Evolutionary conservation across 1,140 invertebrate genomes (phyloP), one percentile per base, ranked within the genome.

Genomic region (Carcinoscorpius rotundicauda): DNA sequence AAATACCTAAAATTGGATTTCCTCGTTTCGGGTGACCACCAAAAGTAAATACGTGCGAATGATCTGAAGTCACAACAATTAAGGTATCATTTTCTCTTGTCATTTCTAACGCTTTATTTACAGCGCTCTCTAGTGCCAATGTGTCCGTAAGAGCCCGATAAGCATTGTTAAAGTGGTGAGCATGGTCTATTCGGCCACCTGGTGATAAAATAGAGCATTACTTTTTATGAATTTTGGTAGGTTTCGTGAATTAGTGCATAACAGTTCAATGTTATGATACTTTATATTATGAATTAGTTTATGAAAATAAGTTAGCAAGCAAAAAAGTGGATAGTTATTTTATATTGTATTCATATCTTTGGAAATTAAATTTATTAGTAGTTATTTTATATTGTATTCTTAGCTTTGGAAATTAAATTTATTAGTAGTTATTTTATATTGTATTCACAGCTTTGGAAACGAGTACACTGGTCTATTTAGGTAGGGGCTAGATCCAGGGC

Each of bases 151-250:
- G 74, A 1, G 92, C 91, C 66, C 84, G 82, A 57, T 85, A 82
- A 0, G 90, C 91, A 53, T 86, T 81, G 0, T 86, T 88, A 51
- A 85, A 79, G 76, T 97, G 93, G 76, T 96, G 90, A 0, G 86
- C 89, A 71, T 86, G 86, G 76, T 97, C 93, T 58, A 97, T 68
- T 10, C 60, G 58, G 4, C 85, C 89, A 91, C 4, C 82, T 80
- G 3, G 29, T 29, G 29, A 29, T 29, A 29, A 29, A 29, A 29
- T 29, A 79, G 69, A 4, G 89, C 85, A 6, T 92, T 77, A 77
- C 92, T 78, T 81, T 4, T 79, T 79, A 51, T 87, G 80, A 49
- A 52, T 29, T 48, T 52, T 10, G 5, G 68, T 69, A 6, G 6
- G 52, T 56, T 70, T 64, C 11, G 29, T 29, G 29, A 29, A 0